These are phyloP conservation scores for Spheniscus mendiculus DNA, from an alignment of 2,113 vertebrate genomes.

Conservation along the genomic window DNA sequence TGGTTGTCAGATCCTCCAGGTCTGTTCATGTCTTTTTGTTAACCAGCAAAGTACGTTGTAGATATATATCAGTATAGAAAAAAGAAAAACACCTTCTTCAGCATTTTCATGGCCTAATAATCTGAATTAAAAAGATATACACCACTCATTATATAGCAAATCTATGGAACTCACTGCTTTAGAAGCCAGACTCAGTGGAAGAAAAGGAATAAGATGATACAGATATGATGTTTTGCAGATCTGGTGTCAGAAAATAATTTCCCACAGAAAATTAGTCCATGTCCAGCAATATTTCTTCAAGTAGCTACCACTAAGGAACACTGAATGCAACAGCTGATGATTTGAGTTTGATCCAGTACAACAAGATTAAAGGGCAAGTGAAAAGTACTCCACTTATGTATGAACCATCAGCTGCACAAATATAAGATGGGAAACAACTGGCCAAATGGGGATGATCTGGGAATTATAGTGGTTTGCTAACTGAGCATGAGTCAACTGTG, in stretches of 20 bases:
- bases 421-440: constrained; percentile 2
- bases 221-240: neutral
- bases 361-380: constrained; percentile 24
- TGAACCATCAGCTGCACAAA: constrained; percentile 42
- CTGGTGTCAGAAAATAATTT: neutral
- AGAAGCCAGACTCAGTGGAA: neutral
- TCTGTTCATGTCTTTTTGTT: neutral
- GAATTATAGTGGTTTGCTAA: constrained; percentile 39
- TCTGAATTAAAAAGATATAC: neutral
- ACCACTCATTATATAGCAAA: neutral
- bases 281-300: neutral
- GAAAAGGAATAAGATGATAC: neutral
- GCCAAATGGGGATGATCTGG: constrained; percentile 25
- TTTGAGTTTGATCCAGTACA: constrained; percentile 13
- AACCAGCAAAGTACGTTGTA: neutral
- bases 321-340: neutral
- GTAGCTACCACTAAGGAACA: neutral
- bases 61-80: neutral
- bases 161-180: neutral
- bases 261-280: neutral
- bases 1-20: neutral
- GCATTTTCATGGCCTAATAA: neutral
- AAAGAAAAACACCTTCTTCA: neutral
- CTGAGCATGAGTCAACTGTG: constrained; percentile 37
- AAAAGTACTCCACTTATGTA: neutral